Evolutionary conservation across 2,797 vertebrate genomes (phyloP).

Genomic region (Clarias laeviceps): DNA sequence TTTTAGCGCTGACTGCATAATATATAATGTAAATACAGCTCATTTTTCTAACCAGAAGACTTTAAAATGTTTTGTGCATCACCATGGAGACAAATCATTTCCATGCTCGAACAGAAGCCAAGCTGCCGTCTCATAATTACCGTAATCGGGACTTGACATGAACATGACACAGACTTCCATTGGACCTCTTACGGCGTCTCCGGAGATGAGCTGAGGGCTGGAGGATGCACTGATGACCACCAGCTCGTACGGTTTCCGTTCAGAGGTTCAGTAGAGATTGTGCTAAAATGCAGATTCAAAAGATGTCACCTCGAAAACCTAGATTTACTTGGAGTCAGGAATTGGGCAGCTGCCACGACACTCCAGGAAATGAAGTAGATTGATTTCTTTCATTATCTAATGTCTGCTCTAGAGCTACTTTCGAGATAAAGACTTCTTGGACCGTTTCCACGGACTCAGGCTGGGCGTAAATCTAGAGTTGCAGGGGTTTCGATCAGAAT

Average conservation of each 20-base stretch:
- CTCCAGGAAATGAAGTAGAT: constrained; percentile 30
- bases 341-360: constrained; percentile 13
- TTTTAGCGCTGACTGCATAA: neutral
- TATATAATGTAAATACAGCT: neutral
- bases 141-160: constrained; percentile 11
- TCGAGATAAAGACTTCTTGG: constrained; percentile 25
- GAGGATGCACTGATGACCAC: neutral
- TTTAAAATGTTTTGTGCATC: constrained; percentile 9
- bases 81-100: neutral
- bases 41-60: neutral
- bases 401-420: constrained; percentile 17
- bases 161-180: neutral
- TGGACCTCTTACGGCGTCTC: neutral
- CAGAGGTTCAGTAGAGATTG: neutral
- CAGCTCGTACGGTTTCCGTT: neutral
- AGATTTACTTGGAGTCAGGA: neutral
- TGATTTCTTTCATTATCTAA: constrained; percentile 30
- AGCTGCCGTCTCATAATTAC: constrained; percentile 2
- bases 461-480: neutral
- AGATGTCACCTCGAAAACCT: neutral
- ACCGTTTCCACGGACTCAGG: neutral
- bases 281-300: too few species aligned
- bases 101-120: neutral
- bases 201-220: neutral
- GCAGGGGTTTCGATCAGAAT: neutral